Base-by-base conservation (phyloP, 2,888 invertebrate species). In the Schrankia costaestrigalis region DNA sequence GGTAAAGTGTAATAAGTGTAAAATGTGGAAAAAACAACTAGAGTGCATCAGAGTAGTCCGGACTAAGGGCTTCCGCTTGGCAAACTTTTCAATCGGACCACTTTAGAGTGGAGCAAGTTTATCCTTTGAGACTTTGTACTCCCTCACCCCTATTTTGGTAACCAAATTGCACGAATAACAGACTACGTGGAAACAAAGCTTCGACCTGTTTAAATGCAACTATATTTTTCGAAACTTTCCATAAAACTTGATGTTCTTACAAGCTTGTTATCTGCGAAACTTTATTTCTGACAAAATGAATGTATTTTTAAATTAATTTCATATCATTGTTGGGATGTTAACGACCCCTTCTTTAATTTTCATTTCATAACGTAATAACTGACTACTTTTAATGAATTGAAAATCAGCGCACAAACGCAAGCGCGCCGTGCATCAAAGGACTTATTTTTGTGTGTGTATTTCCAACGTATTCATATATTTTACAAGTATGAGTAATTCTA, bases 71-170 rank as follows among this genome's bases (percentile, higher is more conserved):
- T 69, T 67, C 56, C 60, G 65, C 62, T 55, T 51, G 43, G 56
- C 41, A 62, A 75, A 78, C 72, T 78, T 77, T 71, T 69, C 76
- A 71, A 78, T 78, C 75, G 71, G 40, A 58, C 62, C 74, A 72
- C 70, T 78, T 70, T 61, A 53, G 54, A 52, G 51, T 52, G 49
- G 53, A 55, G 56, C 46, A 66, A 74, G 58, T 77, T 73, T 69
- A 68, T 68, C 67, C 72, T 73, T 69, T 71, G 69, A 69, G 66
- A 63, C 53, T 66, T 61, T 57, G 59, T 40, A 45, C 23, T 31
- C 46, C 10, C 31, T 26, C 33, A 19, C 49, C 51, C 56, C 63
- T 70, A 55, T 70, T 78, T 78, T 76, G 73, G 70, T 77, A 63
- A 78, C 71, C 74, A 75, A 78, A 77, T 79, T 65, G 66, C 52